Evolutionary conservation across 2,797 vertebrate genomes (phyloP).

Genomic region (Diceros bicornis): DNA sequence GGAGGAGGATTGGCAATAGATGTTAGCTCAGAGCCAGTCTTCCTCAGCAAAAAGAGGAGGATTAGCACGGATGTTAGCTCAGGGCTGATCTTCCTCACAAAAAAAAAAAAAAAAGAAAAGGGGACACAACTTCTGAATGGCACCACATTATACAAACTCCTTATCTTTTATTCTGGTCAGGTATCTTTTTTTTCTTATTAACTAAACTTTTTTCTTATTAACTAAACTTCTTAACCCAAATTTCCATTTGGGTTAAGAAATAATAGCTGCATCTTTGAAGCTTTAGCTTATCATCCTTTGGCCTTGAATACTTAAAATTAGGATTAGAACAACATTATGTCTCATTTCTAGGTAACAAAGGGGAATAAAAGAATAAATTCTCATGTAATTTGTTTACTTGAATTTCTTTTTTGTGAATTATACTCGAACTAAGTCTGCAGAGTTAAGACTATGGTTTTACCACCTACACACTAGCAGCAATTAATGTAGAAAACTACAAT

Average conservation of each 20-base stretch:
- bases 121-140: not conserved
- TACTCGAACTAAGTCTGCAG: not conserved
- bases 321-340: not conserved
- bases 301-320: not conserved
- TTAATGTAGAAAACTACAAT: not conserved
- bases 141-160: not conserved
- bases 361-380: too few species aligned
- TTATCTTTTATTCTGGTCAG: not conserved
- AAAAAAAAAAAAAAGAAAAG: not conserved
- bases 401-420: not conserved
- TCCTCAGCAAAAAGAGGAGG: too few species aligned
- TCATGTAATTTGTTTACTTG: not conserved
- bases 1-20: too few species aligned
- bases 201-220: not conserved
- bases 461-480: not conserved
- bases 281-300: not conserved
- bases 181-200: not conserved
- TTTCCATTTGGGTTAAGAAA: not conserved
- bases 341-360: not conserved
- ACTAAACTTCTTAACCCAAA: too few species aligned
- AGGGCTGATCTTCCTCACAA: too few species aligned
- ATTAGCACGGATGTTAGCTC: too few species aligned
- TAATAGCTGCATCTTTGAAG: not conserved
- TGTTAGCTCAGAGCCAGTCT: too few species aligned
- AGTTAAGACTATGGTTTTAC: not conserved